Conservation (phyloP, 2,888 invertebrate genomes). For the Drosophila rellima region DNA sequence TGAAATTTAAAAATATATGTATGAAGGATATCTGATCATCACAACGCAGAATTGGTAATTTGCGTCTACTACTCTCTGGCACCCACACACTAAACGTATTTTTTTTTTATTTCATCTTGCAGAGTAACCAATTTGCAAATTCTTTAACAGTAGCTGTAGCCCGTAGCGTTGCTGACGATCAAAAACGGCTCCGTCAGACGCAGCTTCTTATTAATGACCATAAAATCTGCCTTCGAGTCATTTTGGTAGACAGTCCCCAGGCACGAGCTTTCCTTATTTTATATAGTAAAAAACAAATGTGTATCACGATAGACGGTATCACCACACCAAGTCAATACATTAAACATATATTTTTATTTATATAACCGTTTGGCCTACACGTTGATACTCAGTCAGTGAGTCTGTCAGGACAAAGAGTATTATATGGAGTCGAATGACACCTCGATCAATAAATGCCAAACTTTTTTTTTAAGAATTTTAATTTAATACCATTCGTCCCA, state of each 20-base stretch:
- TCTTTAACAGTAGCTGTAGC: conserved; percentile 48
- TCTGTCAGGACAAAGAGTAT: too few relatives aligned
- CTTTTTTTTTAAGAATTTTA: too few relatives aligned
- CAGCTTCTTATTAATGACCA: conserved; percentile 75
- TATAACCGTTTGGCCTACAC: too few relatives aligned
- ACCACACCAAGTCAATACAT: background rate
- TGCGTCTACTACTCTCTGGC: conserved; percentile 46
- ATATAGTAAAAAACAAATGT: conserved; percentile 18
- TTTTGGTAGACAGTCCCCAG: conserved; percentile 63
- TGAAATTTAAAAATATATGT: conserved; percentile 70
- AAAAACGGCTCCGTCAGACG: conserved; percentile 32
- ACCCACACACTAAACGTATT: conserved; percentile 68
- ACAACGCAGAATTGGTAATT: conserved; percentile 47
- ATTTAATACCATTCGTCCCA: too few relatives aligned
- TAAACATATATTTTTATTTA: background rate
- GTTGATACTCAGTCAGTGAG: too few relatives aligned
- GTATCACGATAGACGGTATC: background rate
- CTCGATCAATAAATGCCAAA: too few relatives aligned
- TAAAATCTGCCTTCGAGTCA: conserved; percentile 81
- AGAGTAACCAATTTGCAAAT: conserved; percentile 55
- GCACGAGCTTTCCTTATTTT: conserved; percentile 51
- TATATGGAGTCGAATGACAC: too few relatives aligned
- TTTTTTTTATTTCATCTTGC: conserved; percentile 56
- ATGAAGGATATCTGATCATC: conserved; percentile 18
- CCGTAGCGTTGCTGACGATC: conserved; percentile 8